Percentiles rank a stretch among this genome's conserved stretches.
Evolutionary conservation across 2,797 vertebrate species (phyloP).

Genomic region (Gymnopithys bicolor): DNA sequence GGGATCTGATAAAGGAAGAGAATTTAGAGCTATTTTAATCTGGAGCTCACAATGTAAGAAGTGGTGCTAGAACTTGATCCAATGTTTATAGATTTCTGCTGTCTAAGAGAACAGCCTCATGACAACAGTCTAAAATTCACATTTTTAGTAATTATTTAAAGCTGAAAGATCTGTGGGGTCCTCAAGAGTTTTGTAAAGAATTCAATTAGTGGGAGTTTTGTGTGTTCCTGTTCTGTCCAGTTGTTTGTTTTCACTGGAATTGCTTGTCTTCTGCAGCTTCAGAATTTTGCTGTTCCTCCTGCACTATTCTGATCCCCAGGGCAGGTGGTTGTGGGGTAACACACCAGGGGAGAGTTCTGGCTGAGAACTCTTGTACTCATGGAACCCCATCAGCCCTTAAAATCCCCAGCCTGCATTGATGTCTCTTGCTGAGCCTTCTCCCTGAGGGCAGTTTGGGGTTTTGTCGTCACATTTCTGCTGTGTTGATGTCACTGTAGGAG

Average conservation of each 20-base stretch:
- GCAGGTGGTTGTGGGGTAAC: background rate
- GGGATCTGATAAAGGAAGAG: background rate
- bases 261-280: background rate
- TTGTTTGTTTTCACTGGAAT: background rate
- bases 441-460: background rate
- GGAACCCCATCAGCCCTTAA: background rate
- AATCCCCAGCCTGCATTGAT: fast-evolving
- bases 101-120: background rate
- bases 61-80: slow-evolving; percentile 2
- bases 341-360: background rate
- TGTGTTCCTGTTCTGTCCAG: fast-evolving
- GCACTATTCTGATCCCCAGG: background rate
- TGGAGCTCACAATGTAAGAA: slow-evolving; percentile 17
- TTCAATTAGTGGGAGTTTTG: background rate
- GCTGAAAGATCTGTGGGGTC: background rate
- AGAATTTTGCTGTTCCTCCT: background rate
- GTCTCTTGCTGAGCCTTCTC: background rate
- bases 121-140: background rate
- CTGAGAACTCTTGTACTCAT: background rate
- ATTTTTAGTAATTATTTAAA: background rate
- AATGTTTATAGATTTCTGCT: slow-evolving; percentile 38
- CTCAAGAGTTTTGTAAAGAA: background rate
- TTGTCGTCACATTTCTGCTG: background rate
- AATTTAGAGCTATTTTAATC: slow-evolving; percentile 14
- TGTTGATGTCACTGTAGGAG: background rate